Base-by-base conservation (phyloP, 2,888 invertebrate genomes). In the Crematogaster levior region DNA sequence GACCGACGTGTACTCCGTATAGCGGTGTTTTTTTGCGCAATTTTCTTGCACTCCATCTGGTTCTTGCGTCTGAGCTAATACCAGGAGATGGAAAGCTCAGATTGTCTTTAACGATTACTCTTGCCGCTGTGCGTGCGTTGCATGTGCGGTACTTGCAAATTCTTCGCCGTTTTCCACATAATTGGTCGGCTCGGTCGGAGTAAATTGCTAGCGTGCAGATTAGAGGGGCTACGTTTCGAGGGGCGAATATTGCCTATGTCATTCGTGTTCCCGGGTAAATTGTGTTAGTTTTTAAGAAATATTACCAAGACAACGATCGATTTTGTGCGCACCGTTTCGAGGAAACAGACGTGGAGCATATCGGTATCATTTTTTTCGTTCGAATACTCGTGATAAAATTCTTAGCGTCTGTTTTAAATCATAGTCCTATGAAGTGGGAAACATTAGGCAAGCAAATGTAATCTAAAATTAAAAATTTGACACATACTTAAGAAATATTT, bases 171-270 rank as follows among this genome's bases (percentile, higher is more conserved):
- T 91, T 89, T 88, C 83, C 87, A 86, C 86, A 83, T 89, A 91
- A 91, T 92, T 92, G 88, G 87, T 86, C 73, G 53, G 68, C 34
- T 65, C 34, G 72, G 65, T 65, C 74, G 43, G 81, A 82, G 83
- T 86, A 90, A 91, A 91, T 90, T 90, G 88, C 84, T 80, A 68
- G 79, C 84, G 82, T 83, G 73, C 86, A 87, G 87, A 92, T 92
- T 89, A 84, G 87, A 83, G 84, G 87, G 79, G 85, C 88, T 85
- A 87, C 72, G 85, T 89, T 85, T 84, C 81, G 82, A 66, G 80
- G 60, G 81, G 48, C 51, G 68, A 73, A 73, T 40, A 37, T n/a
- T 53, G n/a, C 74, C 27, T 56, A 37, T 37, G 21, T 18, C 61
- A 40, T 70, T 43, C 51, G 51, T 53, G 51, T 68, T 73, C 73